Percentiles rank a stretch among this genome's conserved stretches.
Conservation (phyloP, 2,888 invertebrate genomes). For the Parascotia fuliginaria region DNA sequence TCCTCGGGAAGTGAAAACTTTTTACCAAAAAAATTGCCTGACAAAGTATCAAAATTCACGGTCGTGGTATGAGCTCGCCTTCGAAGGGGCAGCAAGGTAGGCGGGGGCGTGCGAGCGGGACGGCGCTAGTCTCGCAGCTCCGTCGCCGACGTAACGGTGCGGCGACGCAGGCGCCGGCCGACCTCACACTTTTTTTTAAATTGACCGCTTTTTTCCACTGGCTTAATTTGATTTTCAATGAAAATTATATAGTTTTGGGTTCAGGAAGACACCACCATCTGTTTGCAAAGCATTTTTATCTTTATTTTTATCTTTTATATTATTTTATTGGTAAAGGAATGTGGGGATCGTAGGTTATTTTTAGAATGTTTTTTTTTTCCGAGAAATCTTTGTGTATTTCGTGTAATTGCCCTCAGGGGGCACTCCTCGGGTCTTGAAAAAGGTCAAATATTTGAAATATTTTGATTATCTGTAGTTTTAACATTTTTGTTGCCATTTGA, state of each 20-base stretch:
- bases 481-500: slow-evolving; percentile 23
- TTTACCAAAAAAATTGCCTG: slow-evolving; percentile 28
- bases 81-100: slow-evolving; percentile 70
- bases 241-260: slow-evolving; percentile 55
- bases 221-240: slow-evolving; percentile 66
- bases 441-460: slow-evolving; percentile 27
- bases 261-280: slow-evolving; percentile 45
- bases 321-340: slow-evolving; percentile 7
- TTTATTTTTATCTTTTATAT: slow-evolving; percentile 15
- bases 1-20: slow-evolving; percentile 17
- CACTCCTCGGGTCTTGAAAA: slow-evolving; percentile 7
- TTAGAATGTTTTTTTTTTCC: slow-evolving; percentile 49
- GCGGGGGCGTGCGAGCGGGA: slow-evolving; percentile 69
- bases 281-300: slow-evolving; percentile 17
- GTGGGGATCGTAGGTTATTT: slow-evolving; percentile 34
- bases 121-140: slow-evolving; percentile 37
- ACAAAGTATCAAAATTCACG: slow-evolving; percentile 66
- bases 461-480: slow-evolving; percentile 8
- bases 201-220: slow-evolving; percentile 59
- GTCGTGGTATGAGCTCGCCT: slow-evolving; percentile 54
- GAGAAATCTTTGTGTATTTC: slow-evolving; percentile 45
- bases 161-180: slow-evolving; percentile 62
- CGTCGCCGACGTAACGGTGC: slow-evolving; percentile 64
- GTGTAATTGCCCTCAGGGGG: slow-evolving; percentile 32
- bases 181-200: slow-evolving; percentile 64